Base-by-base conservation (phyloP, 2,113 vertebrate species). In the Dascyllus trimaculatus region DNA sequence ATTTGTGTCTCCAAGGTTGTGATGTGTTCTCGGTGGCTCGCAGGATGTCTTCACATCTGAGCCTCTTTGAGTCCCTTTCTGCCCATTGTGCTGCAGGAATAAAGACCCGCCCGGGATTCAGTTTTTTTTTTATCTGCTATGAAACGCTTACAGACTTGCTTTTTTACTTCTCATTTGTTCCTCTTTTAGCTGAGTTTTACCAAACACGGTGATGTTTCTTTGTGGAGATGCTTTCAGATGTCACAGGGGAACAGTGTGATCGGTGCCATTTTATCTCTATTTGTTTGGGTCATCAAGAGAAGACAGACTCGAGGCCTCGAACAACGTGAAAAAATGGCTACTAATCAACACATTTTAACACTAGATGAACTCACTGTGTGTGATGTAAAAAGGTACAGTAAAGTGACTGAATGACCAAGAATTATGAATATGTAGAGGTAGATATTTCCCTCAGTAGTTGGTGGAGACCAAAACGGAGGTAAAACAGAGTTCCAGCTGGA, bases 1-100 rank as follows among this genome's bases (percentile, higher is more conserved):
- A 88, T 88, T 85, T 86, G 86, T 75, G 87, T 87, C 82, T 87
- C 89, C 61, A 48, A 78, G 90, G 80, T 80, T 75, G 70, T 60
- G 74, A 66, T 56, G 54, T 17, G 78, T 85, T 82, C 81, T 80
- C 78, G 45, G 66, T n/a, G 67, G 73, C 63, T 83, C 49, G 51
- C 67, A 80, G 75, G 69, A 79, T 53, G 74, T 80, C 78, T 83
- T 81, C 75, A 75, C 73, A 85, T 80, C 85, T 65, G 72, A 79
- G 80, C 70, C 67, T 84, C 86, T 92, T 92, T 88, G 86, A 84
- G 79, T 82, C 75, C 19, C 35, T 75, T 62, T 83, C 68, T 61
- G 56, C 54, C 15, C 69, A 87, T 88, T 86, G 82, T 90, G 70
- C 49, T 4, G 80, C 63, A 14, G 66, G 67, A 81, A 88, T 52